Evolutionary conservation across 2,113 vertebrate species (phyloP), one percentile per base, ranked within the genome.

Genomic region (Ceyx melanurus): DNA sequence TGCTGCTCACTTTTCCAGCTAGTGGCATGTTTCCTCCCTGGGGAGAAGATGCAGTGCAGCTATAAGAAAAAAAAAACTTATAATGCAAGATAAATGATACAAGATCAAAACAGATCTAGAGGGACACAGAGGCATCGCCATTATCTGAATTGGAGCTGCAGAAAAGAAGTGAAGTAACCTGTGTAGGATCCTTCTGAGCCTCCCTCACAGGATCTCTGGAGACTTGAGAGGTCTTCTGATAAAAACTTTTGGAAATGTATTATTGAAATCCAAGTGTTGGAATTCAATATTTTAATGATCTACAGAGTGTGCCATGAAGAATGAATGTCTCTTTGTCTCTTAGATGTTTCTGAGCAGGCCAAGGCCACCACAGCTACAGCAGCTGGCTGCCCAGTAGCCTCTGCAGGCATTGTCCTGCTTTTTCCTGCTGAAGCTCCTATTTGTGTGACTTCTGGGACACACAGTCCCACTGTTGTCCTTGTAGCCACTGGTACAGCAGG

Each of bases 321-420:
- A 56, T 17, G 23, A 35, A 56, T n/a, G 29, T 56, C 10, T 15
- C 62, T 51, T 48, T 54, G 33, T 67, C 25, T 25, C 46, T 73
- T 31, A 7, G 5, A 2, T 60, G 17, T 66, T 53, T 35, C 25
- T 75, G 45, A 60, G 51, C 10, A 46, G 29, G 40, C 23, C 37
- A 18, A 46, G 45, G 37, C 37, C 19, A 28, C 13, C 0, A 1
- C 50, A 4, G 11, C 22, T 9, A 6, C 9, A 37, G 43, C 0
- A 4, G 21, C 64, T 68, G 50, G 66, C 31, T 25, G 37, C 13
- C 35, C 45, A 66, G 67, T 75, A 75, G 15, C 21, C 21, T 65
- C 26, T 50, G 71, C 29, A n/a, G 50, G 42, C 8, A 0, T 13
- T 56, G 29, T 68, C 20, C 33, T 70, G 50, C 20, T 51, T 76